Conservation (phyloP, 92 coral and sea anemone genomes). For the Zoanthus gigantus region DNA sequence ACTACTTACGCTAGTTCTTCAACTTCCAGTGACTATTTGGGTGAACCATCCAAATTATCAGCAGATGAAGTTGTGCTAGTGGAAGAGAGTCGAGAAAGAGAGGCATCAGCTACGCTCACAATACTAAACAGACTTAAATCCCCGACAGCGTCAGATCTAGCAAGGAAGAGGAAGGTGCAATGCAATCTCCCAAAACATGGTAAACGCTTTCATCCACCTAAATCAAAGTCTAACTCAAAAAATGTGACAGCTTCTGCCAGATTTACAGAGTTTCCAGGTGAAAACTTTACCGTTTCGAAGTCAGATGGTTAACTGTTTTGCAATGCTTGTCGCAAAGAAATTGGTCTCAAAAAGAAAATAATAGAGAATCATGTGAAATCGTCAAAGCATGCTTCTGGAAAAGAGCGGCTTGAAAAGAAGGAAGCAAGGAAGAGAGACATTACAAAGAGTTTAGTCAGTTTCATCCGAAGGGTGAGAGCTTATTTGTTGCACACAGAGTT, state of each 20-base stretch:
- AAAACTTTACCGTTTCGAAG: slow-evolving; percentile 59
- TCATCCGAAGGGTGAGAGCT: not conserved
- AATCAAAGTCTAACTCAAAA: slow-evolving; percentile 49
- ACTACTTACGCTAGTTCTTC: too few species aligned
- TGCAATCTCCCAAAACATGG: slow-evolving; percentile 60
- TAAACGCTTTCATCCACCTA: slow-evolving; percentile 41
- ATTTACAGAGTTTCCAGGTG: slow-evolving; percentile 63
- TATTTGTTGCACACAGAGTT: slow-evolving; percentile 21
- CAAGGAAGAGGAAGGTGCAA: slow-evolving; percentile 60
- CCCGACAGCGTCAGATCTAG: slow-evolving; percentile 40
- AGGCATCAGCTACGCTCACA: too few species aligned
- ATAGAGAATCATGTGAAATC: slow-evolving; percentile 63
- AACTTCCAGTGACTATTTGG: too few species aligned
- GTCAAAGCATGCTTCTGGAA: slow-evolving; percentile 69
- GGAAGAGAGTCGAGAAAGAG: too few species aligned
- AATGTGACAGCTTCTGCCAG: slow-evolving; percentile 55
- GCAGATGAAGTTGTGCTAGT: too few species aligned
- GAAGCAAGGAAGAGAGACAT: slow-evolving; percentile 62
- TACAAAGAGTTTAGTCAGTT: slow-evolving; percentile 55
- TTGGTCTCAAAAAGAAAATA: slow-evolving; percentile 63
- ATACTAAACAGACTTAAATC: too few species aligned
- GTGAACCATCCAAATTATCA: too few species aligned
- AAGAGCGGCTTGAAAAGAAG: slow-evolving; percentile 59
- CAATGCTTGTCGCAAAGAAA: slow-evolving; percentile 61
- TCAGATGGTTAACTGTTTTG: slow-evolving; percentile 61